A percentile compares a stretch with the other conserved stretches of the same genome.
Evolutionary conservation across 2,888 invertebrate species (phyloP).

Genomic region (Lepidocyrtinus sp.): DNA sequence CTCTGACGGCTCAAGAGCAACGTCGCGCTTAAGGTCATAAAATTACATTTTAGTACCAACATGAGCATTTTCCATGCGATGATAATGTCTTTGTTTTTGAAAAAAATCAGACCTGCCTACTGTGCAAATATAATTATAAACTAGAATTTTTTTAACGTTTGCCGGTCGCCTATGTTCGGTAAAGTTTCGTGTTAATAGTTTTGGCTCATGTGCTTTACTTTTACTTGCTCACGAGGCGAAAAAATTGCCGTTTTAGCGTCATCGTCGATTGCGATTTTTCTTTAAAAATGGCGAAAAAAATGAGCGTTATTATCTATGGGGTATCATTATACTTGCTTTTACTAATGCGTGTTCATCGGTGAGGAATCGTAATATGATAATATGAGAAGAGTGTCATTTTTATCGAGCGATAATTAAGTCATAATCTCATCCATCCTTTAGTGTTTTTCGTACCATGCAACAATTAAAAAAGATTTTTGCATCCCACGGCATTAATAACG

Average conservation of each 20-base stretch:
- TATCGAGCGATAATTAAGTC: slow-evolving; percentile 56
- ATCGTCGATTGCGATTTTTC: slow-evolving; percentile 54
- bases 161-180: slow-evolving; percentile 24
- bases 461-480: slow-evolving; percentile 28
- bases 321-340: slow-evolving; percentile 41
- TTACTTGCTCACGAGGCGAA: slow-evolving; percentile 44
- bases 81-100: slow-evolving; percentile 36
- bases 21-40: slow-evolving; percentile 35
- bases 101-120: neutral
- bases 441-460: neutral
- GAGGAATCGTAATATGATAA: slow-evolving; percentile 36
- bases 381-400: slow-evolving; percentile 43
- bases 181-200: slow-evolving; percentile 52
- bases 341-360: slow-evolving; percentile 57
- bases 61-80: slow-evolving; percentile 61
- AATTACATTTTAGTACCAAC: slow-evolving; percentile 52
- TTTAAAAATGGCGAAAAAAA: slow-evolving; percentile 33
- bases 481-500: slow-evolving; percentile 42
- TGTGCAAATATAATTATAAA: neutral
- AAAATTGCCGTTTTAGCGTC: slow-evolving; percentile 49
- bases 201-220: slow-evolving; percentile 31
- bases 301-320: slow-evolving; percentile 22
- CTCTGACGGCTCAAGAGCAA: neutral
- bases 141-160: neutral
- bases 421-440: slow-evolving; percentile 54